phyloP scores from a whole-genome alignment of 2,113 vertebrate species.

The Cynocephalus volans region DNA sequence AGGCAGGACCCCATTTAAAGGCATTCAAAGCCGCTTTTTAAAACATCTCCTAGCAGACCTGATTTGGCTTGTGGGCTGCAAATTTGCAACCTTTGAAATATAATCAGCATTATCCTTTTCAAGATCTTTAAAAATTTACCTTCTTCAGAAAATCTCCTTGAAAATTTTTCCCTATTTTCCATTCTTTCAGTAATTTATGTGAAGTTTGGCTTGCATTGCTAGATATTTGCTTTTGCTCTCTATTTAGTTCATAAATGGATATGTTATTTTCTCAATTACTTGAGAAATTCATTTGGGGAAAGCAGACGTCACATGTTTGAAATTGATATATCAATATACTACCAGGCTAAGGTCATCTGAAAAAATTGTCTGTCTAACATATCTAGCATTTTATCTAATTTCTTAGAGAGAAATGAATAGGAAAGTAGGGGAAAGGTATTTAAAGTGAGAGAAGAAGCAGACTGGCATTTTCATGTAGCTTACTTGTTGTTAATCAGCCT shows the following conservation, averaged over 20 bases:
- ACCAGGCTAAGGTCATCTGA: background rate
- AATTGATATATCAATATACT: background rate
- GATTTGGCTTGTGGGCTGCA: background rate
- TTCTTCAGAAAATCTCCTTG: conserved; percentile 42
- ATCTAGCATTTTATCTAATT: background rate
- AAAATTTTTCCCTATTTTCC: background rate
- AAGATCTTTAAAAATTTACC: background rate
- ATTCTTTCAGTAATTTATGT: background rate
- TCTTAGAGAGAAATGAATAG: background rate
- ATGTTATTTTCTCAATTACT: background rate
- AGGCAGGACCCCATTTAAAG: background rate
- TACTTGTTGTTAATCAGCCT: background rate
- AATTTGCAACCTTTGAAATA: background rate
- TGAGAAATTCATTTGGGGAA: background rate
- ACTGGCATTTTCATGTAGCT: background rate
- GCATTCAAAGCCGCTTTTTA: background rate
- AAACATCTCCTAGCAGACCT: background rate
- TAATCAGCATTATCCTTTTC: background rate
- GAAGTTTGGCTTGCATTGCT: background rate
- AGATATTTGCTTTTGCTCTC: background rate
- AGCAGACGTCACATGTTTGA: background rate
- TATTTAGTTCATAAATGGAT: background rate
- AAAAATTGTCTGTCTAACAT: background rate
- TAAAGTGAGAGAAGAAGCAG: background rate
- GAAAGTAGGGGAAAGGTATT: background rate